These are phyloP conservation scores for Leucosticte australis DNA, from an alignment of 2,113 vertebrate species.

Conservation along the genomic window DNA sequence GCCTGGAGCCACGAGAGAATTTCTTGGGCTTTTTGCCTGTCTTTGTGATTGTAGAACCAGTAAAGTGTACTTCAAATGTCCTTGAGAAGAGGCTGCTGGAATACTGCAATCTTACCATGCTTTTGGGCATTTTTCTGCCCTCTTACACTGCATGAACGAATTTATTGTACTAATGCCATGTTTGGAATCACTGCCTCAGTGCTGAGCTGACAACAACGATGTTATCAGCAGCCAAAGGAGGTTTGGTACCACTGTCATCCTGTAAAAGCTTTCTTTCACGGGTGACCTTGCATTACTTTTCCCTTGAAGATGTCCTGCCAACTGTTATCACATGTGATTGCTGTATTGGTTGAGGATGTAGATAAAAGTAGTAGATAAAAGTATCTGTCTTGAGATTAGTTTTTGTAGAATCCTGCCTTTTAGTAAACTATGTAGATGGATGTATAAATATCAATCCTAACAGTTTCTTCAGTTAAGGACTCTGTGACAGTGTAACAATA, in stretches of 20 bases:
- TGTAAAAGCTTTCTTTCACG: slow-evolving; percentile 38
- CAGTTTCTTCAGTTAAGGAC: not conserved
- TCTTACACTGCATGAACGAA: not conserved
- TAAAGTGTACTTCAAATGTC: not conserved
- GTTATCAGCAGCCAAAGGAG: not conserved
- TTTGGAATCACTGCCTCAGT: not conserved
- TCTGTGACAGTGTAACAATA: not conserved
- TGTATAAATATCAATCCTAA: not conserved
- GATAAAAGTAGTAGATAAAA: not conserved
- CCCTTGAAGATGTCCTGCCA: slow-evolving; percentile 1
- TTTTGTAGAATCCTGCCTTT: not conserved
- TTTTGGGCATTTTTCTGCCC: not conserved
- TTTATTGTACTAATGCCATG: not conserved
- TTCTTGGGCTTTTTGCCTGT: not conserved
- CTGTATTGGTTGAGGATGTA: not conserved
- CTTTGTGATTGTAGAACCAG: not conserved
- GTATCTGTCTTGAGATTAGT: not conserved
- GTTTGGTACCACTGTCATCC: not conserved
- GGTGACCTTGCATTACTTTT: slow-evolving; percentile 16
- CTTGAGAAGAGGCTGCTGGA: not conserved
- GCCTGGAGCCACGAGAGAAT: not conserved
- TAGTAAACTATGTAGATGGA: not conserved
- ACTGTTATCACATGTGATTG: not conserved
- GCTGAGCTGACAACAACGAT: not conserved
- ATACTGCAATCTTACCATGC: not conserved